Evolutionary conservation across 2,888 invertebrate genomes (phyloP).

Genomic region (Galeruca laticollis): DNA sequence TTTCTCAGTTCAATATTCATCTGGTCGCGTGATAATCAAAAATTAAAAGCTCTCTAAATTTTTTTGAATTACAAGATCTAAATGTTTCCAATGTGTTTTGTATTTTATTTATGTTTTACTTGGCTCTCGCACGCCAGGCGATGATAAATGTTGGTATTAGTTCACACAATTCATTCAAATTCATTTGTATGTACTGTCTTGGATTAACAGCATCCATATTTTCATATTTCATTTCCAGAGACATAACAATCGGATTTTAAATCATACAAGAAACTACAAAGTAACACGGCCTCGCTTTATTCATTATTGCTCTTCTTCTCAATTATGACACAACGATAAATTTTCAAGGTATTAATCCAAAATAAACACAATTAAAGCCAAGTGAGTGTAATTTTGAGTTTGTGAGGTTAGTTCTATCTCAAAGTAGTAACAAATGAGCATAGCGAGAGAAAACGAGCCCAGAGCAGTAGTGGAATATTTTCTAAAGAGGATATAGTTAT

Average conservation of each 20-base stretch:
- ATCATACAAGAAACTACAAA: constrained; percentile 13
- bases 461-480: not conserved
- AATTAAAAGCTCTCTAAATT: too few species aligned
- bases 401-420: constrained; percentile 47
- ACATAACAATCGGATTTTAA: not conserved
- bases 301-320: constrained; percentile 28
- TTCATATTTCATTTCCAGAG: not conserved
- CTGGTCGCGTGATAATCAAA: too few species aligned
- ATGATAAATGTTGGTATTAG: too few species aligned
- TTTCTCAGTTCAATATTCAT: too few species aligned
- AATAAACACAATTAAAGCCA: constrained; percentile 58
- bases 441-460: constrained; percentile 1
- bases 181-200: not conserved
- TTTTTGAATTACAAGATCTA: too few species aligned
- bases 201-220: not conserved
- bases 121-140: too few species aligned
- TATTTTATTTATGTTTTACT: too few species aligned
- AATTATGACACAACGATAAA: constrained; percentile 38
- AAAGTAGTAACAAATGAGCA: constrained; percentile 51
- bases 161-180: not conserved
- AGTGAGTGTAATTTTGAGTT: constrained; percentile 52
- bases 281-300: constrained; percentile 12
- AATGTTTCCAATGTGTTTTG: too few species aligned
- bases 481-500: not conserved
- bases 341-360: constrained; percentile 47